These are phyloP conservation scores for Pogonocherus hispidulus DNA, from an alignment of 2,888 invertebrate species.

Conservation along the genomic window DNA sequence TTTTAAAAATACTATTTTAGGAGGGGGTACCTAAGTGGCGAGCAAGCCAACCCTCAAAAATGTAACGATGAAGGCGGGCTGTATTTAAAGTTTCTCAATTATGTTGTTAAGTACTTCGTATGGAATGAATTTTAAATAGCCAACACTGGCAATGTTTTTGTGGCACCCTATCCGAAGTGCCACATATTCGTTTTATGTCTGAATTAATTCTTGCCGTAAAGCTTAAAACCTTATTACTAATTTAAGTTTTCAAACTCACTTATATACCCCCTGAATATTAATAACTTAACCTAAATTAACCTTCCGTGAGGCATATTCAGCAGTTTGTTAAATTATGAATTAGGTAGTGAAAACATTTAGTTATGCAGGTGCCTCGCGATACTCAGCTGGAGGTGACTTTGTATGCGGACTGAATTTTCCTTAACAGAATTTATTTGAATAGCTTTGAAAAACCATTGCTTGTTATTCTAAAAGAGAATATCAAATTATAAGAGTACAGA, in stretches of 20 bases:
- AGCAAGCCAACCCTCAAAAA: slow-evolving; percentile 18
- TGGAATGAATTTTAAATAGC: slow-evolving; percentile 60
- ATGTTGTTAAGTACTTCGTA: slow-evolving; percentile 59
- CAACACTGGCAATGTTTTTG: slow-evolving; percentile 39
- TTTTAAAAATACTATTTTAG: too few species aligned
- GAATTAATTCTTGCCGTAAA: slow-evolving; percentile 53
- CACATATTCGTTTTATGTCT: slow-evolving; percentile 52
- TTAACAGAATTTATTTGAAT: slow-evolving; percentile 2
- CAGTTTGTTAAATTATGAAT: slow-evolving; percentile 26
- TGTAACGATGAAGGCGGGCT: slow-evolving; percentile 50
- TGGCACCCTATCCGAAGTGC: slow-evolving; percentile 40
- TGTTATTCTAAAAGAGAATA: not conserved
- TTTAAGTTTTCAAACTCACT: slow-evolving; percentile 54
- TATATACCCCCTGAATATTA: slow-evolving; percentile 46
- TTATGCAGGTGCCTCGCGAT: slow-evolving; percentile 2
- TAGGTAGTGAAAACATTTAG: slow-evolving; percentile 22
- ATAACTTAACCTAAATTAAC: slow-evolving; percentile 44
- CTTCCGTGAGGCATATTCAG: slow-evolving; percentile 12
- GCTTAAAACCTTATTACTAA: slow-evolving; percentile 54
- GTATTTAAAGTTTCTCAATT: slow-evolving; percentile 60
- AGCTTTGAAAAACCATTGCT: not conserved
- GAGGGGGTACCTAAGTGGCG: slow-evolving; percentile 21
- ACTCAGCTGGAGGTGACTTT: not conserved
- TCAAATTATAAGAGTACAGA: not conserved
- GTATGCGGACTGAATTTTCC: slow-evolving; percentile 7